Base-by-base conservation (phyloP, 2,888 invertebrate genomes). In the Cinara cedri region DNA sequence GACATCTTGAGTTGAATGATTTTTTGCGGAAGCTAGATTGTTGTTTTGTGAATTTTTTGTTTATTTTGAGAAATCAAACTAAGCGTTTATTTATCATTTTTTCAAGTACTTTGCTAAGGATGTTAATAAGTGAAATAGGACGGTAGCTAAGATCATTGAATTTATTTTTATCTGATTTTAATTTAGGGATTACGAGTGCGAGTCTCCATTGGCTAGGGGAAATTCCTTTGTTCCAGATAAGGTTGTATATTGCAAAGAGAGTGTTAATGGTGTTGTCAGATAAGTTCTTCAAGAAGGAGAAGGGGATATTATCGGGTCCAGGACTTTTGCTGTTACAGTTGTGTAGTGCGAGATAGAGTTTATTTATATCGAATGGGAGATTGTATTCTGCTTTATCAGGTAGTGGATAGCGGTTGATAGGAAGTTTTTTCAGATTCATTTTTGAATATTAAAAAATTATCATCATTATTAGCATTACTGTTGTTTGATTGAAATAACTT, bases 61-160 rank as follows among this genome's bases (percentile, higher is more conserved):
- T 10, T 65, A 42, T 19, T 42, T 65, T 42, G 10, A 65, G 4
- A 1, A 2, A 16, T 19, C 63, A 44, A 11, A 65, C 19, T 13
- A 62, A 16, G 3, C 62, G 62, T 62, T 62, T 62, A 62, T 26
- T 62, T 57, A 57, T 57, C 9, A 57, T 57, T 57, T 57, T 57
- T 57, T 57, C 57, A 3, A 57, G 0, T 3, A 57, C 1, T 57
- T 57, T 57, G 19, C 57, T 57, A n/a, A 57, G 57, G 19, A 19
- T 57, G 57, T 24, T 57, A 3, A 57, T 57, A 1, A 57, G 24
- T 11, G 57, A 57, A 3, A 57, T 57, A 11, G 57, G 57, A n/a
- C 57, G 34, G 34, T 57, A 57, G 3, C 19, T 57, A 21, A 21
- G 9, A 3, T 21, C 19, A 9, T 57, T 19, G 13, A 57, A 60